Evolutionary conservation across 2,797 vertebrate genomes (phyloP).

Genomic region (Triplophysa bombifrons): DNA sequence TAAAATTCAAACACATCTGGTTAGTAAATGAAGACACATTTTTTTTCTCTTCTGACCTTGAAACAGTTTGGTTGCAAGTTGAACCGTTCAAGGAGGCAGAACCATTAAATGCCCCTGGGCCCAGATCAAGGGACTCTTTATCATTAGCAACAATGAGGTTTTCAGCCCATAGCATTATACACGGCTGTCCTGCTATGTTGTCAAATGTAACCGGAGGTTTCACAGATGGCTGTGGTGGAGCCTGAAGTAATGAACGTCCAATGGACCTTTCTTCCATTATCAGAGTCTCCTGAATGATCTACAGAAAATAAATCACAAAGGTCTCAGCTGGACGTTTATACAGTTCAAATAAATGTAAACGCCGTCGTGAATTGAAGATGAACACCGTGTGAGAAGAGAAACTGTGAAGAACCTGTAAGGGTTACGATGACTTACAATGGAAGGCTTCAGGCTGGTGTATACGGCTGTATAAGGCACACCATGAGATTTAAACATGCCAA

Average conservation of each 20-base stretch:
- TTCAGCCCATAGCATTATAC: constrained; percentile 87
- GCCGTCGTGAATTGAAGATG: neutral
- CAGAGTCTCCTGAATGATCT: constrained; percentile 67
- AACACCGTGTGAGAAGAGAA: neutral
- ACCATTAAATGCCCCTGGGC: constrained; percentile 57
- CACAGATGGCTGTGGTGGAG: rapidly evolving
- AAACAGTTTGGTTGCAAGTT: constrained; percentile 63
- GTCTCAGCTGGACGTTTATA: neutral
- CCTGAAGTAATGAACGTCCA: constrained; percentile 81
- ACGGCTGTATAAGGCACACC: constrained; percentile 80
- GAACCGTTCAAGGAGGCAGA: constrained; percentile 66
- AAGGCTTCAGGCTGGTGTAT: constrained; percentile 84
- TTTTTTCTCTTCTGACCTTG: constrained; percentile 69
- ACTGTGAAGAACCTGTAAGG: neutral
- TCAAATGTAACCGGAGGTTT: constrained; percentile 77
- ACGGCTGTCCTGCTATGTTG: constrained; percentile 50
- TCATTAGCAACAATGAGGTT: constrained; percentile 64
- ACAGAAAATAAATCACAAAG: constrained; percentile 5
- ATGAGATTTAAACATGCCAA: constrained; percentile 75
- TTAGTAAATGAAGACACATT: no score
- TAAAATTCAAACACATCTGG: no score
- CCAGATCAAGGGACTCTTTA: constrained; percentile 67
- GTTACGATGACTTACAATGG: constrained; percentile 73
- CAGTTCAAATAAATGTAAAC: neutral
- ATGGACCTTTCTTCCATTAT: constrained; percentile 46